Evolutionary conservation across 92 coral and sea anemone species (phyloP).

Genomic region (Isaurus tuberculatus): DNA sequence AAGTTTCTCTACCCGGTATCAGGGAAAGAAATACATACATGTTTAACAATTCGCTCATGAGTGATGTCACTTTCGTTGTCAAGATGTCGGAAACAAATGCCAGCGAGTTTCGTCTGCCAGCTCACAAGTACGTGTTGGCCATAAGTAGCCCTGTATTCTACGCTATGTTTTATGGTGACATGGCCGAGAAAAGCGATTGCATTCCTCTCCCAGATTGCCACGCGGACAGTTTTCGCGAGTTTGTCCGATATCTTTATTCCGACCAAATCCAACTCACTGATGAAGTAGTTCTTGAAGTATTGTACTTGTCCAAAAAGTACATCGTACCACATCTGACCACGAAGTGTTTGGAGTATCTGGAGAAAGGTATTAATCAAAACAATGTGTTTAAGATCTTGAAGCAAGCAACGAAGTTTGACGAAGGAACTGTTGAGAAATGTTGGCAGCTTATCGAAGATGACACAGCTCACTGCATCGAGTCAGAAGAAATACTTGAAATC

Average conservation of each 20-base stretch:
- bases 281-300: conserved; percentile 40
- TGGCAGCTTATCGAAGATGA: conserved; percentile 59
- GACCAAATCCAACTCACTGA: conserved; percentile 42
- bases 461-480: conserved; percentile 47
- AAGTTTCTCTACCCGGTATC: neutral
- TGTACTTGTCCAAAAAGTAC: conserved; percentile 58
- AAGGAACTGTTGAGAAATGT: conserved; percentile 49
- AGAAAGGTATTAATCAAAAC: conserved; percentile 29
- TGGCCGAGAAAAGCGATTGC: conserved; percentile 46
- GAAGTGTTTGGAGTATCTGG: conserved; percentile 49
- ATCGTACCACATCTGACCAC: conserved; percentile 61
- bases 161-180: conserved; percentile 60
- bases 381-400: conserved; percentile 62
- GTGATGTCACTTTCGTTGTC: conserved; percentile 44
- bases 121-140: conserved; percentile 55
- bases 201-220: conserved; percentile 53
- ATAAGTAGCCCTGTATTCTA: conserved; percentile 54
- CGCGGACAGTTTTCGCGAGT: conserved; percentile 35
- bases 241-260: conserved; percentile 44
- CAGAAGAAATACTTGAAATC: conserved; percentile 53
- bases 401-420: conserved; percentile 58
- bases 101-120: conserved; percentile 31
- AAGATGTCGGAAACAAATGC: neutral
- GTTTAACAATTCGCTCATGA: conserved; percentile 22
- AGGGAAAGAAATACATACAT: neutral